Percentiles rank a stretch among this genome's conserved stretches.
phyloP scores from a whole-genome alignment of 2,113 vertebrate species.

The Poecile atricapillus region DNA sequence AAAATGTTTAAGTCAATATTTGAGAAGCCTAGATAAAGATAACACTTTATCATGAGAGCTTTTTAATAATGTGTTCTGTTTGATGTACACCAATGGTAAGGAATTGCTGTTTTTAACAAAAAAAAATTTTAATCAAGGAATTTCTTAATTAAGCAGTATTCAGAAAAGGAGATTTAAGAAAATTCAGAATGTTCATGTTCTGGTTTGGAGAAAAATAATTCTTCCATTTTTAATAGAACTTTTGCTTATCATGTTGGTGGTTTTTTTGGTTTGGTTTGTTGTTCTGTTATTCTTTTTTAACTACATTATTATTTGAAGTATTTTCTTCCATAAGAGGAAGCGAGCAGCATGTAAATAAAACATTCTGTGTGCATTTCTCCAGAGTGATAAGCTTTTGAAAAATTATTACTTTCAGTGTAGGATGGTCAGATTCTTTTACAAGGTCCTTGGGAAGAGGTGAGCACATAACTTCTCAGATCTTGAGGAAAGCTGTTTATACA shows the following conservation, averaged over 20 bases:
- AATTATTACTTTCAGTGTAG: neutral
- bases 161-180: neutral
- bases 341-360: neutral
- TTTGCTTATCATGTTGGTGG: neutral
- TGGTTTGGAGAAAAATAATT: neutral
- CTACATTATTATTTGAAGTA: neutral
- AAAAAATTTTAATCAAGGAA: neutral
- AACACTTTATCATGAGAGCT: neutral
- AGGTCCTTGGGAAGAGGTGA: neutral
- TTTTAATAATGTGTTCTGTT: slow-evolving; percentile 3
- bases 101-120: neutral
- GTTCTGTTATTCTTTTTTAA: neutral
- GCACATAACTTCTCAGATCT: neutral
- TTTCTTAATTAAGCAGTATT: neutral
- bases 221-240: neutral
- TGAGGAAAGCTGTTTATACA: neutral
- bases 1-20: slow-evolving; percentile 32
- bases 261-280: neutral
- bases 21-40: neutral
- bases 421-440: neutral
- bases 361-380: neutral
- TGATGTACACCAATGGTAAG: neutral
- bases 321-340: neutral
- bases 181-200: neutral
- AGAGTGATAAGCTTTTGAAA: neutral